Conservation (phyloP, 2,113 vertebrate species). For the Microtus oregoni region DNA sequence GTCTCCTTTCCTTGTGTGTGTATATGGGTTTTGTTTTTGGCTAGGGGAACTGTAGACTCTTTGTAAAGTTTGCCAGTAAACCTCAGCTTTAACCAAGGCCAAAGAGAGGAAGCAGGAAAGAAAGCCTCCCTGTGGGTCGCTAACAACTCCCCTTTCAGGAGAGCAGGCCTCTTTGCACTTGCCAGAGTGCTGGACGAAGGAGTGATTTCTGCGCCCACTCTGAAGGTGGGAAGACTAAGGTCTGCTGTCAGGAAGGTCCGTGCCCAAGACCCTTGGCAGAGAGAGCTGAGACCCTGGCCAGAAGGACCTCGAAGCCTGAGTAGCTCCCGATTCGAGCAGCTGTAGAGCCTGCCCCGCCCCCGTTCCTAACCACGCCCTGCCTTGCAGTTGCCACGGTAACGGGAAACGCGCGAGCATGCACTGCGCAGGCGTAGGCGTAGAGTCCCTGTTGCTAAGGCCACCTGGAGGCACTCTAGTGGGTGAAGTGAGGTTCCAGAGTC, state of each 20-base stretch:
- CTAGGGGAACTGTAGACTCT: background rate
- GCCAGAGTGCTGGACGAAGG: fast-evolving
- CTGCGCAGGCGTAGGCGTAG: conserved; percentile 75
- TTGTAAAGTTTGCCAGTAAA: background rate
- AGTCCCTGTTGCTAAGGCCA: conserved; percentile 76
- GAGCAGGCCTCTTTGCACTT: background rate
- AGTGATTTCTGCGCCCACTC: fast-evolving
- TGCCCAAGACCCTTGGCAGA: background rate
- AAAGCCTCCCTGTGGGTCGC: fast-evolving
- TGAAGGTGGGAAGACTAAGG: background rate
- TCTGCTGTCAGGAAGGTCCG: background rate
- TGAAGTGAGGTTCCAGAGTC: background rate
- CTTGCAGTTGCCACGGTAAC: conserved; percentile 74
- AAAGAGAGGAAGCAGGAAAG: background rate
- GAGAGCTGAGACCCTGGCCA: fast-evolving
- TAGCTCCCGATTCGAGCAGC: background rate
- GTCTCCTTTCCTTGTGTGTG: background rate
- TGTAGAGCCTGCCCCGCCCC: too few relatives aligned
- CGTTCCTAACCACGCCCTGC: fast-evolving
- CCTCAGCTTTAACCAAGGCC: background rate
- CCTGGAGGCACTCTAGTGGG: fast-evolving
- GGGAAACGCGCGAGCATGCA: background rate
- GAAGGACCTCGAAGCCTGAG: background rate
- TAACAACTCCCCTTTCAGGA: background rate
- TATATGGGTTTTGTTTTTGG: background rate